Base-by-base conservation (phyloP, 2,797 vertebrate species). In the Sebastes hubbsi region DNA sequence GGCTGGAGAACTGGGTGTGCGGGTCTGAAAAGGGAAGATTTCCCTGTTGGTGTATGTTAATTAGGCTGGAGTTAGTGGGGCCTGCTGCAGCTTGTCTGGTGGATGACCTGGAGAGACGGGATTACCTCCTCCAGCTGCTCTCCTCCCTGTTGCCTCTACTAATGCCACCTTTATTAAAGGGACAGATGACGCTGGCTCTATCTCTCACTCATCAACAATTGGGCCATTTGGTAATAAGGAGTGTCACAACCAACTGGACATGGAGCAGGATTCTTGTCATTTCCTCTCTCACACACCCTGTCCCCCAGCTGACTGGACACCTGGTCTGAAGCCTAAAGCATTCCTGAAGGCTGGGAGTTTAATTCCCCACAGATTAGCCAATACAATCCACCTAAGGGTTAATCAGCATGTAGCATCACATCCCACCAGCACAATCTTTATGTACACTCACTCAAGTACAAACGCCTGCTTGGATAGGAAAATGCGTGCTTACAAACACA, bases 101-200 rank as follows among this genome's bases (percentile, higher is more conserved):
- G 90, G 82, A 76, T 93, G 94, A 95, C 95, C 95, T 92, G 92
- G 87, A 92, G 94, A 95, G 91, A 92, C 86, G 54, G 88, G 91
- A 95, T 95, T 95, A 94, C 88, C 92, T 87, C 84, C 90, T 91
- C 89, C 94, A 95, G 94, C 94, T 95, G 94, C 91, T 93, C 87
- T 84, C 77, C 54, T 87, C 81, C 86, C 81, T 27, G 59, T 84
- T 87, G 74, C 67, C 77, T 82, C 59, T 72, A 49, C 86, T 90
- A 86, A 86, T 89, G 80, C 87, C 69, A 85, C 86, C 88, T 86
- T 89, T 80, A 87, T 91, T 89, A 93, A 87, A 89, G 85, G 73
- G 77, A 86, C 88, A 87, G 87, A 87, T 88, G 85, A 88, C 62
- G 6, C 25, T 70, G 61, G 24, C 72, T 61, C n/a, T n/a, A 20